Base-by-base conservation (phyloP, 2,797 vertebrate species). In the Hemitrygon akajei region DNA sequence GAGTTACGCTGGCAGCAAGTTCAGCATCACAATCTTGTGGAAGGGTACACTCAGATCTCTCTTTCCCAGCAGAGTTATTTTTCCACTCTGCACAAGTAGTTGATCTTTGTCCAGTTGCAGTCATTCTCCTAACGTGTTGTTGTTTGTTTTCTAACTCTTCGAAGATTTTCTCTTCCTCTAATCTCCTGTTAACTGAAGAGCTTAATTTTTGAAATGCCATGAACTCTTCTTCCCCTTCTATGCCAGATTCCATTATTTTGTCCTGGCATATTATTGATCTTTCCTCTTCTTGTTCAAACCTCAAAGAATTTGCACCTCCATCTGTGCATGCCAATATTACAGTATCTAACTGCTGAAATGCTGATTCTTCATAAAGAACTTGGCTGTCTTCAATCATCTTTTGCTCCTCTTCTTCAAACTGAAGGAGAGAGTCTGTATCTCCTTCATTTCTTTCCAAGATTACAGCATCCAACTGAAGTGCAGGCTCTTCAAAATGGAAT, bases 301-400 rank as follows among this genome's bases (percentile, higher is more conserved):
- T 73, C 22, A 73, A 73, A 20, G 71, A 73, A 73, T 73, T 6
- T 73, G 71, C 18, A 73, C 71, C 96, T 18, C 79, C 79, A 18
- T 81, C 79, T 37, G 34, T 40, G 34, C 79, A 16, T 40, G 34
- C 79, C 79, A 81, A 81, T 14, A 81, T 81, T 16, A 81, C 79
- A 37, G 79, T 34, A 81, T 81, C 79, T 34, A 81, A 22, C 79
- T 81, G 79, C 22, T 81, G 79, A 81, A 81, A 47, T 34, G 79
- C 79, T 81, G 79, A 81, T 95, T 97, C 97, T 96, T 95, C 94
- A 84, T 93, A 89, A 75, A 96, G 97, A 94, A 96, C 96, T 71
- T 81, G 14, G 79, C 18, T 40, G n/a, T 80, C 37, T n/a, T 34
- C 79, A 34, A 37, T 81, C 79, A 81, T 34, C 30, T 47, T 81